Conservation (phyloP, 2,888 invertebrate species). For the Xiphydria camelus region DNA sequence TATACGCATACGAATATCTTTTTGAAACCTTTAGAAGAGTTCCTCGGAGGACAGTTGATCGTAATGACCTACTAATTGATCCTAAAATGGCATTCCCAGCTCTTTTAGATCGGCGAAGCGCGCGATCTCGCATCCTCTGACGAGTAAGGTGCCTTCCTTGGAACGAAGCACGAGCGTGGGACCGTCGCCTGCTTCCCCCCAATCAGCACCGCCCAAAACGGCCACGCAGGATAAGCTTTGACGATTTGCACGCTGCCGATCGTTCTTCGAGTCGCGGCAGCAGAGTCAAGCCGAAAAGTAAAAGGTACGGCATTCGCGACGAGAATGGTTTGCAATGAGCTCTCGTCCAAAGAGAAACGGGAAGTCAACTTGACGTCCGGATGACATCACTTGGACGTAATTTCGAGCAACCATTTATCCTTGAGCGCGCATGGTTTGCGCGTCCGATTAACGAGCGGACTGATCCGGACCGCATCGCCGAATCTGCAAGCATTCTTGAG, state of each 20-base stretch:
- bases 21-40: too few species aligned
- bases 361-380: too few species aligned
- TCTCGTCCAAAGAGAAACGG: background rate
- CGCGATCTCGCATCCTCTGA: conserved; percentile 57
- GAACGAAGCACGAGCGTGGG: conserved; percentile 53
- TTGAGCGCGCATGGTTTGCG: too few species aligned
- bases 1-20: too few species aligned
- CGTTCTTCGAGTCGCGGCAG: conserved; percentile 52
- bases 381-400: background rate
- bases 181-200: conserved; percentile 37
- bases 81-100: conserved; percentile 24
- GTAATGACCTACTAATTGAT: background rate
- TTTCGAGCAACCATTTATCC: too few species aligned
- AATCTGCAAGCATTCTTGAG: too few species aligned
- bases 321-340: too few species aligned
- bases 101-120: conserved; percentile 59
- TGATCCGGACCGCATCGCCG: too few species aligned
- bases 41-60: conserved; percentile 1
- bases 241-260: conserved; percentile 55
- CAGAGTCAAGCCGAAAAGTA: conserved; percentile 21
- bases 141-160: conserved; percentile 41
- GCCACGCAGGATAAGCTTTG: conserved; percentile 49
- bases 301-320: background rate
- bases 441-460: too few species aligned
- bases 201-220: conserved; percentile 30